These are phyloP conservation scores for Salmo trutta DNA, from an alignment of 2,797 vertebrate species.

Conservation along the genomic window DNA sequence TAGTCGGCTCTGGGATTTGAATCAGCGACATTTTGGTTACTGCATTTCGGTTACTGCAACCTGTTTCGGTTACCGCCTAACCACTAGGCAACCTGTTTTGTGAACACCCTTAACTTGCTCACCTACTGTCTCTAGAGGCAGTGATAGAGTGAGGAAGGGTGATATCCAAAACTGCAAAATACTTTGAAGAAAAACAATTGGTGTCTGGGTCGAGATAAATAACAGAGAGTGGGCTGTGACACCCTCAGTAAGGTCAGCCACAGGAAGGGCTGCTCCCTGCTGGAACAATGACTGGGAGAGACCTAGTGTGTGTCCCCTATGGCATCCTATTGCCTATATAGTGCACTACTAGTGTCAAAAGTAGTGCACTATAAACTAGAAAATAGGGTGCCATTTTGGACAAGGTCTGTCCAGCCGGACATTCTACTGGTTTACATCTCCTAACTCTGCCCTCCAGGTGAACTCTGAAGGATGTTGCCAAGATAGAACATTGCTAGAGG, in stretches of 20 bases:
- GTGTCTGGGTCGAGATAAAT: slow-evolving; percentile 27
- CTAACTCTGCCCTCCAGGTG: not conserved
- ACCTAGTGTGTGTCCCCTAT: not conserved
- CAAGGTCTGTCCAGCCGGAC: slow-evolving; percentile 12
- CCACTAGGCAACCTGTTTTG: not conserved
- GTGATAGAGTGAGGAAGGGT: not conserved
- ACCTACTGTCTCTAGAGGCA: not conserved
- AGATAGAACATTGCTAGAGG: not conserved
- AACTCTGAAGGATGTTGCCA: slow-evolving; percentile 8
- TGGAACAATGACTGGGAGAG: slow-evolving; percentile 72
- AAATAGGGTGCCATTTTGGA: not conserved
- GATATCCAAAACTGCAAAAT: slow-evolving; percentile 23
- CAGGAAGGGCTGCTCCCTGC: slow-evolving; percentile 68
- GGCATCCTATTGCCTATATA: not conserved
- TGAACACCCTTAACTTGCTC: not conserved
- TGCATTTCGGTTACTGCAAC: no score
- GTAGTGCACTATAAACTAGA: not conserved
- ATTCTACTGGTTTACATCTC: slow-evolving; percentile 2
- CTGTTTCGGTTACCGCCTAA: no score
- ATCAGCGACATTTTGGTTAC: no score
- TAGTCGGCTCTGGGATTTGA: no score
- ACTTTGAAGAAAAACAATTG: slow-evolving; percentile 8
- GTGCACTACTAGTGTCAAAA: not conserved
- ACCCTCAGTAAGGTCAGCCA: slow-evolving; percentile 39
- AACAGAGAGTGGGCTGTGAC: slow-evolving; percentile 35